Evolutionary conservation across 2,797 vertebrate species (phyloP), one percentile per base, ranked within the genome.

Genomic region (Ctenochaetus hawaiiensis): DNA sequence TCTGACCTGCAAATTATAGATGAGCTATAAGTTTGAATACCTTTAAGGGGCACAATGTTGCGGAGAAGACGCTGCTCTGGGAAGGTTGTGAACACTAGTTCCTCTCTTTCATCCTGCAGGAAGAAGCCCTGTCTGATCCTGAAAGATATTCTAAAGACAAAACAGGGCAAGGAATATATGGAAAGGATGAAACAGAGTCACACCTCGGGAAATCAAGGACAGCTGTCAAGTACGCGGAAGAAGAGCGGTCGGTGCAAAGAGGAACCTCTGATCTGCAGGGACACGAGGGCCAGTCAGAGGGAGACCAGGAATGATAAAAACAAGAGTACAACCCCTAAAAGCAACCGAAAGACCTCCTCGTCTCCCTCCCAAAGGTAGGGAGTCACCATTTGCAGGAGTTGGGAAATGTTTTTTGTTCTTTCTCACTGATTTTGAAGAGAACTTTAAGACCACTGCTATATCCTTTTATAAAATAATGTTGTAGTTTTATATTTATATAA

Each of bases 121-220:
- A 92, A 76, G 77, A 91, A 87, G 48, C 84, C 90, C 13, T 77
- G 81, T 52, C 58, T 95, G 60, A 69, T 94, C 62, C 83, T 96
- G 49, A 84, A 71, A 14, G 92, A 95, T 22, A 91, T 95, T 39
- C 82, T 96, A 4, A 92, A 92, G 81, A 94, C 93, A 6, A 74
- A 95, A 5, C 52, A 2, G 0, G 95, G 94, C 2, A 90, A 69
- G 60, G 84, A 61, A 16, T 91, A 90, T 37, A 77, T 95, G 17
- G 80, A 88, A 52, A 87, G 62, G 60, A 84, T 80, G 0, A 81
- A 59, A 72, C 57, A 6, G 39, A 73, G 37, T 12, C 18, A 0
- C 8, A 39, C 20, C 1, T 14, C 9, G 6, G 61, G 22, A 17
- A 63, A 37, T 16, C 18, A 2, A 18, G 69, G 13, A 58, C 67